Conservation (phyloP, 2,888 invertebrate genomes). For the Rambutsinella grinnellia region DNA sequence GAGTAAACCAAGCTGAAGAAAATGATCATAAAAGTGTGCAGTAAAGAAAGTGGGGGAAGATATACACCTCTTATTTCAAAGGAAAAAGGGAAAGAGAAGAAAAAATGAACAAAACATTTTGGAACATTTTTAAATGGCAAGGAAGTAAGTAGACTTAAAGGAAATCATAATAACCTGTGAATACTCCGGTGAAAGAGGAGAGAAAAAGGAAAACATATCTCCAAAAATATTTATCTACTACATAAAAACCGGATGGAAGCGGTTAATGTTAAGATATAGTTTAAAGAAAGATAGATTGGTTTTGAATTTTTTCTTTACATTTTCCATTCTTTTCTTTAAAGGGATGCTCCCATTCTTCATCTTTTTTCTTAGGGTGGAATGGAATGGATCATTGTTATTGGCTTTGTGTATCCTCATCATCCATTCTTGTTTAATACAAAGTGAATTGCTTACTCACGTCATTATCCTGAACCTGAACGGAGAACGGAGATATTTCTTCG, state of each 20-base stretch:
- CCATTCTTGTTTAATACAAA: not conserved
- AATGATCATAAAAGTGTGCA: constrained; percentile 49
- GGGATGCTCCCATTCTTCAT: too few species aligned
- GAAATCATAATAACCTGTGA: constrained; percentile 48
- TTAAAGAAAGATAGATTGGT: constrained; percentile 51
- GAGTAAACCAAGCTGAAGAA: constrained; percentile 55
- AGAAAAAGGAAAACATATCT: not conserved
- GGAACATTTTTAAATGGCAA: constrained; percentile 52
- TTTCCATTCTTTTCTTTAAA: too few species aligned
- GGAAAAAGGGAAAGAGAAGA: constrained; percentile 8
- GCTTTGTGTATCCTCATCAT: not conserved
- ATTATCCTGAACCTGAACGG: not conserved
- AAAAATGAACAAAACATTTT: constrained; percentile 24
- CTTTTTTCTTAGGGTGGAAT: too few species aligned
- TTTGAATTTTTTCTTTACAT: constrained; percentile 24
- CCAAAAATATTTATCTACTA: not conserved
- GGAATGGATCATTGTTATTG: not conserved
- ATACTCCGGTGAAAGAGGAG: not conserved
- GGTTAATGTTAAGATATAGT: not conserved
- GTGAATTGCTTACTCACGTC: not conserved
- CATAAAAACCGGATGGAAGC: not conserved
- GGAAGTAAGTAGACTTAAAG: constrained; percentile 51
- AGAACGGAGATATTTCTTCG: too few species aligned
- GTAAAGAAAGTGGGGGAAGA: constrained; percentile 24
- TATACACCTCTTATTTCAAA: not conserved